phyloP scores from a whole-genome alignment of 1,140 invertebrate species.

The Zophobas morio region DNA sequence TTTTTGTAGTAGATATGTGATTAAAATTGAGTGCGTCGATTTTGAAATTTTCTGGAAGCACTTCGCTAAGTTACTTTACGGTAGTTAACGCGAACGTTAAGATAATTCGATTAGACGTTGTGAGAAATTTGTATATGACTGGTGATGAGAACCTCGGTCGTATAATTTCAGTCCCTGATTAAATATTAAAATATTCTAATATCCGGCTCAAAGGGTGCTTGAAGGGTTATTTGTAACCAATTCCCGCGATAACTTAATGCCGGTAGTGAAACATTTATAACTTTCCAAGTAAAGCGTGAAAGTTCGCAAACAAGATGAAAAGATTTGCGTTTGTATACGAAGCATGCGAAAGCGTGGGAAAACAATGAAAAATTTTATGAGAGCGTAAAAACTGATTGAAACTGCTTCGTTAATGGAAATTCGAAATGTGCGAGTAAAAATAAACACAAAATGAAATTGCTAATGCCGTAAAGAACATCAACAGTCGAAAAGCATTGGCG shows the following conservation, averaged over 20 bases:
- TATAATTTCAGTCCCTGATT: conserved; percentile 18
- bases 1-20: too few relatives aligned
- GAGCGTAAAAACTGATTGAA: not conserved
- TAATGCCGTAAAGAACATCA: not conserved
- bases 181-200: conserved; percentile 25
- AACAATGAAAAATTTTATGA: conserved; percentile 4
- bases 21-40: too few relatives aligned
- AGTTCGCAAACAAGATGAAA: conserved; percentile 8
- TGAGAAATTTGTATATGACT: conserved; percentile 5
- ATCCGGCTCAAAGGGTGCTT: not conserved
- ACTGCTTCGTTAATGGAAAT: conserved; percentile 1
- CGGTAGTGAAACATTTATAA: conserved; percentile 8
- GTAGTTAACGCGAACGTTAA: conserved; percentile 7
- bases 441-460: not conserved
- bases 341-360: conserved; percentile 41
- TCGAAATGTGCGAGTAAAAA: not conserved
- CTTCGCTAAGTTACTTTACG: not conserved
- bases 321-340: conserved; percentile 19
- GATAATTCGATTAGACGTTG: conserved; percentile 17
- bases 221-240: conserved; percentile 17
- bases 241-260: not conserved
- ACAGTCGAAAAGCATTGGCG: not conserved
- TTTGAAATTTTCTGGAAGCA: too few relatives aligned
- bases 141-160: conserved; percentile 17
- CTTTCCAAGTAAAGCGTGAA: conserved; percentile 17